Base-by-base conservation (phyloP, 2,888 invertebrate species). In the Yponomeuta evonymella region DNA sequence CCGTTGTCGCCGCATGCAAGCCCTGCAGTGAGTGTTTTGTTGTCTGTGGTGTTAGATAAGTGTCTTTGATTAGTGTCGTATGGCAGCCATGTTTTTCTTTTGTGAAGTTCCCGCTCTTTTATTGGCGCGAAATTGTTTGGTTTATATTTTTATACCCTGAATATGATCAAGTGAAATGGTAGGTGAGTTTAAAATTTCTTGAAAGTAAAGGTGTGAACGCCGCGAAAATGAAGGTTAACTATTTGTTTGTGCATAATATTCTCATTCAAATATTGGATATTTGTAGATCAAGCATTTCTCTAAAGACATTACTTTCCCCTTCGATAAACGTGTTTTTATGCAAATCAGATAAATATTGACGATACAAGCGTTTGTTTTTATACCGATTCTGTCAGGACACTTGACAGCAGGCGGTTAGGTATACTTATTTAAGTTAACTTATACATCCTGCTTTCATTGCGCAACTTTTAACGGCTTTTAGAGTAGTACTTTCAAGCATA, bases 1-100 rank as follows among this genome's bases (percentile, higher is more conserved):
- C 82, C 72, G 82, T 82, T 73, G 85, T 78, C 78, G 79, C 81
- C 79, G 89, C 89, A 77, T 91, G 92, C 85, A 84, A 83, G 73
- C 89, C 90, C 78, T 92, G 92, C 88, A 89, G 92, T 92, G 91
- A 91, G 92, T 91, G 36, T 36, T 33, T 15, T 63, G 43, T 36
- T n/a, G 43, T 43, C 30, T 43, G 29, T 67, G 33, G 67, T 67
- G 33, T 33, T 33, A 23, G 23, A 23, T 23, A 33, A 33, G 33
- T 33, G 67, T 67, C n/a, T 36, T 9, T 29, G 23, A 4, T 65
- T 33, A 23, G 29, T 65, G 23, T 29, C 33, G 65, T 29, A 48
- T 9, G 33, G 43, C 43, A 2, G 51, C 51, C 51, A 23, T 36
- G 23, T 67, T 43, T 67, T 29, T 43, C 33, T 43, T 3, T 67